These are phyloP conservation scores for Drosophila quinaria DNA, from an alignment of 2,888 invertebrate genomes.

Conservation along the genomic window DNA sequence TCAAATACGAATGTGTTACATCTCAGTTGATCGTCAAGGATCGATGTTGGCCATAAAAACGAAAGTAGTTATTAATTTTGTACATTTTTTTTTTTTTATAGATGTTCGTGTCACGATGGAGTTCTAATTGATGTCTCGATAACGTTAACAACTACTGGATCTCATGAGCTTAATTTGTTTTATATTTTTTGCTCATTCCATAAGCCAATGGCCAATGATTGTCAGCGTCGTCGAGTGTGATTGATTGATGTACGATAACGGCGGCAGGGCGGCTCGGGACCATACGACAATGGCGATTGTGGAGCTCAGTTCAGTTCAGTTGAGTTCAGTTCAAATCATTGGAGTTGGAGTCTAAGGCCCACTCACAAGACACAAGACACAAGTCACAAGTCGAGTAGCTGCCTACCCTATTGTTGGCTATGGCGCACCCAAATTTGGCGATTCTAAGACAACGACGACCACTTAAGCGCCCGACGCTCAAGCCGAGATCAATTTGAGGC, in stretches of 20 bases:
- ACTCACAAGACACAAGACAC: conserved; percentile 34
- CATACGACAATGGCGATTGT: conserved; percentile 31
- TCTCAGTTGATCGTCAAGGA: too few relatives aligned
- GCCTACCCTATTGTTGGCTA: conserved; percentile 40
- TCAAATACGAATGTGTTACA: too few relatives aligned
- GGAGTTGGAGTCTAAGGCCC: conserved; percentile 27
- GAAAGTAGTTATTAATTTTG: background rate
- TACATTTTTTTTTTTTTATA: too few relatives aligned
- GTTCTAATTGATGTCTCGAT: background rate
- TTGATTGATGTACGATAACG: conserved; percentile 70
- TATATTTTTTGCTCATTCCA: conserved; percentile 28
- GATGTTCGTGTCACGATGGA: conserved; percentile 11
- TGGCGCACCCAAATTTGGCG: conserved; percentile 64
- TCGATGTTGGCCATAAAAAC: background rate
- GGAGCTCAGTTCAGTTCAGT: conserved; percentile 36
- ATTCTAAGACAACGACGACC: conserved; percentile 49
- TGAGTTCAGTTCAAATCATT: too few relatives aligned
- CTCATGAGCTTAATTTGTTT: conserved; percentile 8
- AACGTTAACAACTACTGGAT: background rate
- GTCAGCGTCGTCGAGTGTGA: conserved; percentile 62
- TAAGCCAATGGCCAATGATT: conserved; percentile 60
- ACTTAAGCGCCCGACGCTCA: conserved; percentile 48
- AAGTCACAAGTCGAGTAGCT: conserved; percentile 29
- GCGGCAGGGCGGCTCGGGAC: conserved; percentile 43
- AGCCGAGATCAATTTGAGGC: conserved; percentile 63